Percentiles rank a stretch among this genome's conserved stretches.
These are phyloP conservation scores for Oligia fasciuncula DNA, from an alignment of 2,888 invertebrate species.

Conservation along the genomic window DNA sequence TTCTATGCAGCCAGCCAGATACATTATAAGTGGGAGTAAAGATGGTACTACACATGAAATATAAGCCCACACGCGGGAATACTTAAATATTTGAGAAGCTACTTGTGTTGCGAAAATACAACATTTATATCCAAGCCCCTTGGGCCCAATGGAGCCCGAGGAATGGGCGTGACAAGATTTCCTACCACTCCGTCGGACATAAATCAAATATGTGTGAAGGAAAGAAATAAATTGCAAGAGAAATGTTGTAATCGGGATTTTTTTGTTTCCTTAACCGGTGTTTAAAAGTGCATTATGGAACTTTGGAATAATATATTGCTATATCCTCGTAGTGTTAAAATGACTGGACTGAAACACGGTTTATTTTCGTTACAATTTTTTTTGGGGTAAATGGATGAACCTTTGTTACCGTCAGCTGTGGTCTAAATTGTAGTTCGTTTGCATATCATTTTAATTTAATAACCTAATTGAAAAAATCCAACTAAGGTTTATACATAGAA, in stretches of 20 bases:
- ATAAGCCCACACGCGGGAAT: slow-evolving; percentile 46
- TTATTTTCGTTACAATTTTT: too few species aligned
- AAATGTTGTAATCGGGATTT: slow-evolving; percentile 39
- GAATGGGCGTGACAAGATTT: slow-evolving; percentile 58
- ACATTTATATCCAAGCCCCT: slow-evolving; percentile 56
- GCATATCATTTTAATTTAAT: background rate
- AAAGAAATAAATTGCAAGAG: slow-evolving; percentile 46
- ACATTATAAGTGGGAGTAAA: slow-evolving; percentile 21
- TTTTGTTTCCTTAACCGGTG: slow-evolving; percentile 23
- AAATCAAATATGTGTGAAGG: slow-evolving; percentile 60
- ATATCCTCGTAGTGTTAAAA: too few species aligned
- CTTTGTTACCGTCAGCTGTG: too few species aligned
- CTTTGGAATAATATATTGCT: background rate
- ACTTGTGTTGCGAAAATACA: slow-evolving; percentile 59
- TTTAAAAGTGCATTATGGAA: slow-evolving; percentile 26
- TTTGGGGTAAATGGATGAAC: too few species aligned
- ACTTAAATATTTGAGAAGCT: slow-evolving; percentile 60
- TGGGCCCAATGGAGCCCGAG: slow-evolving; percentile 52
- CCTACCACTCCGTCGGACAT: slow-evolving; percentile 35
- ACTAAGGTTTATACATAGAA: background rate
- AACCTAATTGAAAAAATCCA: background rate
- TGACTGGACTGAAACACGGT: too few species aligned
- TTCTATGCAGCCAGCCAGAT: slow-evolving; percentile 7
- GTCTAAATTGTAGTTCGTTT: too few species aligned
- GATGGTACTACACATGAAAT: slow-evolving; percentile 51